A percentile compares a stretch with the other conserved stretches of the same genome.
These are phyloP conservation scores for Apogon hyalosoma DNA, from an alignment of 2,797 vertebrate genomes.

Conservation along the genomic window DNA sequence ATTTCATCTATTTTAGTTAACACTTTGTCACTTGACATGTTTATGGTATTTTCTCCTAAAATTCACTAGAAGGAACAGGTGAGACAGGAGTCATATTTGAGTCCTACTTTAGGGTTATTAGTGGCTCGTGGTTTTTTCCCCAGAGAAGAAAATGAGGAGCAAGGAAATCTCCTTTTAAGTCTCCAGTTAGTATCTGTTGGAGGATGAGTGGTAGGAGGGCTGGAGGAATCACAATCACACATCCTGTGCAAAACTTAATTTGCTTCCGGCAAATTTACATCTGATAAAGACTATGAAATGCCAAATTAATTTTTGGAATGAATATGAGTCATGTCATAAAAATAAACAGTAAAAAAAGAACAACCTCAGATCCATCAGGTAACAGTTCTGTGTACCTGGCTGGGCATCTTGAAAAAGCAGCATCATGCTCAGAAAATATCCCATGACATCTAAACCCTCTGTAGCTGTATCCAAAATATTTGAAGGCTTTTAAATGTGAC, in stretches of 20 bases:
- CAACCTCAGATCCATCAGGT: not conserved
- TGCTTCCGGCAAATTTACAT: not conserved
- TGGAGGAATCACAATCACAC: not conserved
- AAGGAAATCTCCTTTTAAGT: no score
- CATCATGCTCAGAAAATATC: conserved; percentile 15
- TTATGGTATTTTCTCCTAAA: not conserved
- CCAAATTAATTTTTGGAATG: conserved; percentile 16
- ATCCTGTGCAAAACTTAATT: conserved; percentile 4
- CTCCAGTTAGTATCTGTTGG: not conserved
- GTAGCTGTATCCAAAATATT: conserved; percentile 32
- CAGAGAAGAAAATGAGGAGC: no score
- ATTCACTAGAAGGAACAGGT: not conserved
- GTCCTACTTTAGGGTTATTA: no score
- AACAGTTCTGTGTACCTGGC: conserved; percentile 23
- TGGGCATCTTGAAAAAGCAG: conserved; percentile 26
- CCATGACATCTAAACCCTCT: conserved; percentile 41
- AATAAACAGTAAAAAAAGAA: conserved; percentile 20
- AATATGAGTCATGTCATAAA: conserved; percentile 21
- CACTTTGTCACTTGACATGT: not conserved
- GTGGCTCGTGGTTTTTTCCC: no score
- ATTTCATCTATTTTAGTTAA: not conserved
- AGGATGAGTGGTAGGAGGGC: not conserved
- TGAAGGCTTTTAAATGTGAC: conserved; percentile 31
- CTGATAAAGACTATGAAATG: conserved; percentile 21
- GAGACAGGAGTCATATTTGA: no score